Evolutionary conservation across 2,797 vertebrate species (phyloP).

Genomic region (Acipenser oxyrinchus): DNA sequence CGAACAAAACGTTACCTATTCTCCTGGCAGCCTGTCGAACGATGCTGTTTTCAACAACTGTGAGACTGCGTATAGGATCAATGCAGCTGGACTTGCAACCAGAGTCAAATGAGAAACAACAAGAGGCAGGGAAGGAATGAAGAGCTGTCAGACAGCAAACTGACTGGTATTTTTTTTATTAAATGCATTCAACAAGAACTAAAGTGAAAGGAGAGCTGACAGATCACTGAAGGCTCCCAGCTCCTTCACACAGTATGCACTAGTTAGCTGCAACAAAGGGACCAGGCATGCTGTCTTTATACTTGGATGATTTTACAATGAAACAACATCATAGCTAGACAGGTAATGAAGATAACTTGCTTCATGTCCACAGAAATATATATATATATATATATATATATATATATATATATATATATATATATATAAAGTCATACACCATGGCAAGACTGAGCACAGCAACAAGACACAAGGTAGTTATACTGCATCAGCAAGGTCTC

Average conservation of each 20-base stretch:
- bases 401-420: no score
- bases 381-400: no score
- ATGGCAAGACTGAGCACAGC: no score
- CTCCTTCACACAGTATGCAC: neutral
- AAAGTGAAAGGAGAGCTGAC: neutral
- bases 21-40: no score
- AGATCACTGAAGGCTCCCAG: neutral
- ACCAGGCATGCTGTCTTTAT: neutral
- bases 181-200: neutral
- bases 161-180: neutral
- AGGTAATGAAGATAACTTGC: conserved; percentile 10
- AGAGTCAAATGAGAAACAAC: neutral
- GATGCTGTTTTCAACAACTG: no score
- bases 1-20: no score
- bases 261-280: neutral
- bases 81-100: neutral
- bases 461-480: no score
- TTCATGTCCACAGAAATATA: neutral
- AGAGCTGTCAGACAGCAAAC: neutral
- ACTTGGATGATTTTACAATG: conserved; percentile 3
- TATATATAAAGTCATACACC: no score
- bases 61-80: neutral
- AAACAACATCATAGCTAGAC: neutral
- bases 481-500: no score
- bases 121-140: neutral